Conservation (phyloP, 2,888 invertebrate genomes). For the Eremobia ochroleuca region DNA sequence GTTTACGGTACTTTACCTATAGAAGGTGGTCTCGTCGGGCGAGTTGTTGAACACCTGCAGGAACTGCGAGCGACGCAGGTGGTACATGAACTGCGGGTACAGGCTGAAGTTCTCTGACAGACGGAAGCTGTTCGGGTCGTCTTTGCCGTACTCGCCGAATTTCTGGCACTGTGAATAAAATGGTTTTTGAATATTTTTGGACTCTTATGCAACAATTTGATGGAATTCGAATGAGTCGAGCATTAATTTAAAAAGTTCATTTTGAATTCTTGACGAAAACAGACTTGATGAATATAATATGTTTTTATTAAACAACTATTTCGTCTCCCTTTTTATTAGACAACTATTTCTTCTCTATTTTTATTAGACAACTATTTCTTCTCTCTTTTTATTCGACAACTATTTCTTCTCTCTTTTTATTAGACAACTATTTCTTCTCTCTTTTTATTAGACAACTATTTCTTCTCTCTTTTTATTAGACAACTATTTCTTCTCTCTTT, state of each 20-base stretch:
- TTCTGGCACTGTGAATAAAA: conserved; percentile 96
- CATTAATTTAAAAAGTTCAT: not conserved
- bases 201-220: not conserved
- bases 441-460: too few species aligned
- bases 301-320: too few species aligned
- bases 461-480: too few species aligned
- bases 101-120: conserved; percentile 99
- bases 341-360: too few species aligned
- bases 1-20: conserved; percentile 94
- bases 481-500: too few species aligned
- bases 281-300: not conserved
- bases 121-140: conserved; percentile 99
- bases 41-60: conserved; percentile 99
- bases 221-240: not conserved
- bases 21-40: conserved; percentile 99
- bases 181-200: not conserved
- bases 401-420: too few species aligned
- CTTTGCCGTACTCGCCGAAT: conserved; percentile 99
- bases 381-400: too few species aligned
- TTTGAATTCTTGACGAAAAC: not conserved
- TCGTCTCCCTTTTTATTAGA: too few species aligned
- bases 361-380: too few species aligned
- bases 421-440: too few species aligned
- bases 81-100: conserved; percentile 99
- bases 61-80: conserved; percentile 99